A percentile compares a stretch with the other conserved stretches of the same genome.
phyloP scores from a whole-genome alignment of 2,888 invertebrate genomes.

The Synanthedon tipuliformis region DNA sequence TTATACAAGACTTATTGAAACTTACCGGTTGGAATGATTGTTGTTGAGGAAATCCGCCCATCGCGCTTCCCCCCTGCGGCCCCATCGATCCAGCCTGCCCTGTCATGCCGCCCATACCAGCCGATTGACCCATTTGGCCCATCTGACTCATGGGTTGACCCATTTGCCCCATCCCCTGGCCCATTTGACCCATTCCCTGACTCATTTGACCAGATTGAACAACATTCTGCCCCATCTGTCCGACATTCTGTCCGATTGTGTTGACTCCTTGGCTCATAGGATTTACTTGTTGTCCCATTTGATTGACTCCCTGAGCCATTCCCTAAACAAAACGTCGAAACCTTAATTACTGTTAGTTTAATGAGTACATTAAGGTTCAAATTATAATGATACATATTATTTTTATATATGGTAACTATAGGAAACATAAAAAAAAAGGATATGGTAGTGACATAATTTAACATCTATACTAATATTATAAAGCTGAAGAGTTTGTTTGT shows the following conservation, averaged over 20 bases:
- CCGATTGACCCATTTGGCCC: constrained; percentile 63
- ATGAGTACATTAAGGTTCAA: no score
- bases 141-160: constrained; percentile 67
- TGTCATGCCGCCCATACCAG: constrained; percentile 56
- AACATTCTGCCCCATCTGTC: constrained; percentile 62
- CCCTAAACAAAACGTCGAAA: constrained; percentile 26
- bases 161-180: constrained; percentile 59
- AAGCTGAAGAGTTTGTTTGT: no score
- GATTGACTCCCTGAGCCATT: constrained; percentile 58
- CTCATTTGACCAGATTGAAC: constrained; percentile 56
- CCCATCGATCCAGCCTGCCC: constrained; percentile 64
- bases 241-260: constrained; percentile 55
- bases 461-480: no score
- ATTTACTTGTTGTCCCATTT: constrained; percentile 64
- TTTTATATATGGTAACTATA: no score
- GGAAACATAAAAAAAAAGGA: no score
- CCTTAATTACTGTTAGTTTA: no score
- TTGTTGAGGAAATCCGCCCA: constrained; percentile 67
- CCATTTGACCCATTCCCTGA: constrained; percentile 57
- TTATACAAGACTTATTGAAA: not conserved
- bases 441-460: no score
- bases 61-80: constrained; percentile 58
- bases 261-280: constrained; percentile 58
- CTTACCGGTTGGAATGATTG: constrained; percentile 64
- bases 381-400: no score